Evolutionary conservation across 2,888 invertebrate genomes (phyloP).

Genomic region (Clepsis dumicolana): DNA sequence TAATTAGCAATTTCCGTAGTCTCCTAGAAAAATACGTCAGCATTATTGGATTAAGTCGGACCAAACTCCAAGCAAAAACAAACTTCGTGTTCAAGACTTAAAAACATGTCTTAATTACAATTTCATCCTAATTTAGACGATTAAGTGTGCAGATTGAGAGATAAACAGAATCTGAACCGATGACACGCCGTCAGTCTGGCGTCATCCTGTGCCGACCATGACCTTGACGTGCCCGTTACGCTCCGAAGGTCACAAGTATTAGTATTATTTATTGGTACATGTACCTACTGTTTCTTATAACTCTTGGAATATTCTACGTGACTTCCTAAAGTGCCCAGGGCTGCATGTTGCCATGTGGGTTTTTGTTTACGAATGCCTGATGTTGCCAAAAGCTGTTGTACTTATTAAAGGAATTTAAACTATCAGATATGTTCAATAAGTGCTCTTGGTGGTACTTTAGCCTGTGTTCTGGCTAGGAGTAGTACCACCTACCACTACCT

Average conservation of each 20-base stretch:
- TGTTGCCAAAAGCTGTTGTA: no score
- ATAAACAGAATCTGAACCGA: conserved; percentile 19
- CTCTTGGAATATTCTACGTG: conserved; percentile 2
- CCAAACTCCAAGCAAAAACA: background rate
- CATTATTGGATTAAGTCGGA: background rate
- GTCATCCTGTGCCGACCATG: conserved; percentile 25
- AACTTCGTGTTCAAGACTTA: background rate
- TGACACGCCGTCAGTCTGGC: conserved; percentile 13
- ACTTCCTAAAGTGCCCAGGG: background rate
- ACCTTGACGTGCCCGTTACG: conserved; percentile 45
- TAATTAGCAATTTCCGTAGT: no score
- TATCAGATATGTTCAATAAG: no score
- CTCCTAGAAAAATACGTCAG: no score
- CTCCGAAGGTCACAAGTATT: conserved; percentile 43
- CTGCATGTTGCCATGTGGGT: background rate
- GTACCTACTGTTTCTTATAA: conserved; percentile 1
- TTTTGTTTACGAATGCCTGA: background rate
- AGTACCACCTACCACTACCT: no score
- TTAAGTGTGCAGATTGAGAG: conserved; percentile 12
- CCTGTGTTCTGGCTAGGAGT: no score
- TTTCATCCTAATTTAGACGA: conserved; percentile 13
- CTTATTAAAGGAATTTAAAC: no score
- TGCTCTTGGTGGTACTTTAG: no score
- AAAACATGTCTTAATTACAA: background rate
- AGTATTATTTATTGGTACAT: conserved; percentile 32